A percentile compares a stretch with the other conserved stretches of the same genome.
phyloP scores from a whole-genome alignment of 2,888 invertebrate species.

The Tetragonula carbonaria region DNA sequence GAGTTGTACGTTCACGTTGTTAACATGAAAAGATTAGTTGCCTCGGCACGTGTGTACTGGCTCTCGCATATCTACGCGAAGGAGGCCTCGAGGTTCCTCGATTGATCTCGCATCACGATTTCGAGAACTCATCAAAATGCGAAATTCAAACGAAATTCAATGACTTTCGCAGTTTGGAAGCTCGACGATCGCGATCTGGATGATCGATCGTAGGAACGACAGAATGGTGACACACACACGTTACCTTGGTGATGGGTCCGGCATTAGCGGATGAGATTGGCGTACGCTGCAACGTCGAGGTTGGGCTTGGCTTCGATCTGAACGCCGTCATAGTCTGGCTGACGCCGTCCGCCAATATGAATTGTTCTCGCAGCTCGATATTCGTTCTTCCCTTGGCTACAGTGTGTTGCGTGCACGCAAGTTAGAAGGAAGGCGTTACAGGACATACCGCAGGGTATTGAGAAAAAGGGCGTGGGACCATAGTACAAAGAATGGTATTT shows the following conservation, averaged over 20 bases:
- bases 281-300: conserved; percentile 88
- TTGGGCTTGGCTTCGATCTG: conserved; percentile 96
- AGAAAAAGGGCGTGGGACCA: conserved; percentile 47
- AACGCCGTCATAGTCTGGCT: conserved; percentile 99
- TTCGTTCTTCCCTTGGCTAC: conserved; percentile 99
- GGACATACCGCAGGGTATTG: conserved; percentile 71
- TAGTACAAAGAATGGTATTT: conserved; percentile 24
- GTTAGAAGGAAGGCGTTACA: conserved; percentile 75
- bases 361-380: conserved; percentile 99
- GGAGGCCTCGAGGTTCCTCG: neutral
- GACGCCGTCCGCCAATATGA: conserved; percentile 99
- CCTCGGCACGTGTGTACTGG: neutral
- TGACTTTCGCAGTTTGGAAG: neutral
- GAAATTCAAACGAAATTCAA: neutral
- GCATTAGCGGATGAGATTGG: conserved; percentile 86
- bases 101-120: conserved; percentile 18
- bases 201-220: conserved; percentile 19
- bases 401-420: conserved; percentile 84
- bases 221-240: conserved; percentile 45
- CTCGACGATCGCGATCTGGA: neutral
- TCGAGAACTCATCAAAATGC: neutral
- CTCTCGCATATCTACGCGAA: neutral
- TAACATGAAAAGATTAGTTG: neutral
- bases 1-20: neutral
- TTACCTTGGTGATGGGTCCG: conserved; percentile 98